Evolutionary conservation across 2,888 invertebrate species (phyloP).

Genomic region (Ophion ventricosus): DNA sequence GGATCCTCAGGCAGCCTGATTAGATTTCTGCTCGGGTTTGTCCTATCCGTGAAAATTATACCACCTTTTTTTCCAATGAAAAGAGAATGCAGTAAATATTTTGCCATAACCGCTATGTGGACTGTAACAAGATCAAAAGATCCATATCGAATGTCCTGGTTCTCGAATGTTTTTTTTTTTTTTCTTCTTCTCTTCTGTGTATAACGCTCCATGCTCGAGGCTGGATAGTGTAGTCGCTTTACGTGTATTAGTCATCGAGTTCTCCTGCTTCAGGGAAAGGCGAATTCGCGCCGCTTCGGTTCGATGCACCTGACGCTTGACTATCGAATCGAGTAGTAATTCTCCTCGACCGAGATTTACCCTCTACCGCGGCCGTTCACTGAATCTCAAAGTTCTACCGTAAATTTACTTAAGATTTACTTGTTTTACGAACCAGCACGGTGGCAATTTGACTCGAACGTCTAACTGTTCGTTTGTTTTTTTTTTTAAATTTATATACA

Average conservation of each 20-base stretch:
- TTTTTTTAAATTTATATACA: too few species aligned
- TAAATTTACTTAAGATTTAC: neutral
- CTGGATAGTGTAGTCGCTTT: neutral
- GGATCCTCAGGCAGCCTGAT: too few species aligned
- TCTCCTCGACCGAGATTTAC: constrained; percentile 3
- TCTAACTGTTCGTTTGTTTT: neutral
- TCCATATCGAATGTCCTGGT: neutral
- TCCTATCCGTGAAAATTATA: neutral
- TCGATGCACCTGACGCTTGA: neutral
- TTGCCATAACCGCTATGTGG: neutral
- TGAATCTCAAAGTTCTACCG: neutral
- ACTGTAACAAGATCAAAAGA: neutral
- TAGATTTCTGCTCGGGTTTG: neutral
- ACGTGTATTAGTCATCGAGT: neutral
- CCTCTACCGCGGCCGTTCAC: neutral
- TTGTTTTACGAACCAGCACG: neutral
- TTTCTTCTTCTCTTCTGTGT: neutral
- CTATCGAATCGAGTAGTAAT: neutral
- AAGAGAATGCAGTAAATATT: neutral
- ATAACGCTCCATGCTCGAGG: neutral
- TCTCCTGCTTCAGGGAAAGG: neutral
- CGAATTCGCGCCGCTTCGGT: neutral
- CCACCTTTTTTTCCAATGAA: neutral
- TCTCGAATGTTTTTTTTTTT: neutral
- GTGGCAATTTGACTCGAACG: neutral